Percentiles rank a stretch among this genome's conserved stretches.
phyloP scores from a whole-genome alignment of 92 coral and sea anemone genomes.

The Pocillopora meandrina region DNA sequence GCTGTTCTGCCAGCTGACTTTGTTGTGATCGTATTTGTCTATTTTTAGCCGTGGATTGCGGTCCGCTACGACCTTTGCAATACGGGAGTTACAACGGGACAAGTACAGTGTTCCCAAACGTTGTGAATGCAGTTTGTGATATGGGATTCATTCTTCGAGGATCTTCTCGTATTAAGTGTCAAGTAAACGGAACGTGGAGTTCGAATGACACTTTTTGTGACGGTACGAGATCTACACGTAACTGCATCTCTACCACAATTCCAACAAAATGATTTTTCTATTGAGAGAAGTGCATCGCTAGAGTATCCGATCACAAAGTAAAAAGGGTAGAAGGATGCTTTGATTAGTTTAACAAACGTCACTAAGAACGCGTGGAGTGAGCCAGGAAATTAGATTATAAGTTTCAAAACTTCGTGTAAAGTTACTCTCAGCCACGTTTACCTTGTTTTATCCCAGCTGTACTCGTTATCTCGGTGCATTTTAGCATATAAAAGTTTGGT shows the following conservation, averaged over 20 bases:
- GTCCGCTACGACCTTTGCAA: conserved; percentile 21
- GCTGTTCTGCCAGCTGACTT: not conserved
- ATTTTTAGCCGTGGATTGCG: conserved; percentile 42
- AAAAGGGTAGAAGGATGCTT: too few species aligned
- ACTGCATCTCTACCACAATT: not conserved
- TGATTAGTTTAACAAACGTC: too few species aligned
- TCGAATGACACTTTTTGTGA: conserved; percentile 40
- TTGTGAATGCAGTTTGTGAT: conserved; percentile 54
- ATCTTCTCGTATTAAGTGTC: conserved; percentile 34
- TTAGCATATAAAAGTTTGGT: too few species aligned
- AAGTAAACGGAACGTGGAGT: conserved; percentile 62
- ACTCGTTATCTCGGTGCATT: too few species aligned
- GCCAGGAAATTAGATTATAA: too few species aligned
- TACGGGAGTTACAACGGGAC: conserved; percentile 53
- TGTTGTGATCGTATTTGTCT: not conserved
- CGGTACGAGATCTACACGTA: conserved; percentile 24
- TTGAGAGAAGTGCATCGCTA: too few species aligned
- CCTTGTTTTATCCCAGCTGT: too few species aligned
- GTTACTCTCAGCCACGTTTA: too few species aligned
- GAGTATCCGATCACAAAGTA: too few species aligned
- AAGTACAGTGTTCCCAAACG: conserved; percentile 60
- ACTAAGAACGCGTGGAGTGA: too few species aligned
- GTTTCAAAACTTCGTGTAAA: too few species aligned
- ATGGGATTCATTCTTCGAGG: conserved; percentile 69
- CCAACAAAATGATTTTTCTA: too few species aligned